These are phyloP conservation scores for Paramormyrops kingsleyae DNA, from an alignment of 2,113 vertebrate genomes.

Conservation along the genomic window DNA sequence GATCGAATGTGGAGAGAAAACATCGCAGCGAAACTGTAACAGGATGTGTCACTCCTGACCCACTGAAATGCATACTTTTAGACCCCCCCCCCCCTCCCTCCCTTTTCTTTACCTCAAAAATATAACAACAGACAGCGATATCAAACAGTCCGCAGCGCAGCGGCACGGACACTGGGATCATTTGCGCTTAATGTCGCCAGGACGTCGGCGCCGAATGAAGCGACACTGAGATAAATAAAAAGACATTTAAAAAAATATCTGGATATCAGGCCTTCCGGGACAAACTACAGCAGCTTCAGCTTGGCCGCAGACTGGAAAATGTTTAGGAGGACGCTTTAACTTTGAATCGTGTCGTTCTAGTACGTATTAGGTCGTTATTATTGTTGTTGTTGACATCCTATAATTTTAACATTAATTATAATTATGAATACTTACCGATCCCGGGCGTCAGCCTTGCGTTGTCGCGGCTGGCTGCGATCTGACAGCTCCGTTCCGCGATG, in stretches of 20 bases:
- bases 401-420: not conserved
- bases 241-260: not conserved
- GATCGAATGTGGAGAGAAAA: not conserved
- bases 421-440: not conserved
- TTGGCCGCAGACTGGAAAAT: not conserved
- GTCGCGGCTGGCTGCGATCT: not conserved
- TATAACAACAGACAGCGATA: not conserved
- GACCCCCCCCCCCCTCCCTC: not conserved
- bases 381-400: not conserved
- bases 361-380: not conserved
- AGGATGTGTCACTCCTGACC: not conserved
- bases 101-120: not conserved
- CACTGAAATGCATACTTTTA: not conserved
- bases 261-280: slow-evolving; percentile 24
- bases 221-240: not conserved
- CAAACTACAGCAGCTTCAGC: not conserved
- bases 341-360: not conserved
- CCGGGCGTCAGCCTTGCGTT: not conserved
- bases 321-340: not conserved
- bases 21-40: not conserved
- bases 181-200: not conserved
- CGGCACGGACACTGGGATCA: not conserved
- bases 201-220: not conserved
- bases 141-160: not conserved
- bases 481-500: not conserved